Conservation (phyloP, 2,888 invertebrate species). For the Lucinisca nassula region DNA sequence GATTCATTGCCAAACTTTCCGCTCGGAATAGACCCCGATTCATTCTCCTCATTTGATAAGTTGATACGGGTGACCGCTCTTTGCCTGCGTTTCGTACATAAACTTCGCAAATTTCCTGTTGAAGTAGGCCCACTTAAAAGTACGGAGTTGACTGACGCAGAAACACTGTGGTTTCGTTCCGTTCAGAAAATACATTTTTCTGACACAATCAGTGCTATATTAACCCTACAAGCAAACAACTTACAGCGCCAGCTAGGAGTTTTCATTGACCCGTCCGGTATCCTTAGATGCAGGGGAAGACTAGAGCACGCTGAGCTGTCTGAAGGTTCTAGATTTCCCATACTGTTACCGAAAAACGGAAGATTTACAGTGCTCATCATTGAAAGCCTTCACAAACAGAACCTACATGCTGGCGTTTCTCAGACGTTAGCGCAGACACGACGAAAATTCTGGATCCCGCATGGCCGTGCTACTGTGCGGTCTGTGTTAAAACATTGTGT, state of each 20-base stretch:
- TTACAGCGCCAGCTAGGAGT: too few species aligned
- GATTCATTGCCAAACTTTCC: background rate
- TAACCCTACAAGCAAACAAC: background rate
- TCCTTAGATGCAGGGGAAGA: background rate
- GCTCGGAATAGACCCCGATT: background rate
- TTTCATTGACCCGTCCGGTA: too few species aligned
- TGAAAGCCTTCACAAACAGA: conserved; percentile 46
- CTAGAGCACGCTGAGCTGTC: background rate
- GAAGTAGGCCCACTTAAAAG: conserved; percentile 7
- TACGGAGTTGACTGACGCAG: conserved; percentile 29
- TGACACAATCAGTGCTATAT: background rate
- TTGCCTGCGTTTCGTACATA: conserved; percentile 20
- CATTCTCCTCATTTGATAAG: conserved; percentile 19
- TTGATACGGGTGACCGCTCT: conserved; percentile 39
- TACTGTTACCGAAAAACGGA: conserved; percentile 42
- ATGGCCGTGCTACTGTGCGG: conserved; percentile 37
- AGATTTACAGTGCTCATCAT: conserved; percentile 42
- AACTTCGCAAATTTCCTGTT: background rate
- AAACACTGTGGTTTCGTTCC: conserved; percentile 27
- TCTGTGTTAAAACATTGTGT: conserved; percentile 26
- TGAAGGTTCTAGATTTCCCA: background rate
- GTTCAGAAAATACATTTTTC: background rate
- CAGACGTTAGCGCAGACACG: conserved; percentile 42
- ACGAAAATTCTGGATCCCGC: conserved; percentile 38
- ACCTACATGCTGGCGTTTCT: conserved; percentile 45